Percentiles rank a stretch among this genome's conserved stretches.
Conservation (phyloP, 2,113 vertebrate genomes). For the Myrmecophaga tridactyla region DNA sequence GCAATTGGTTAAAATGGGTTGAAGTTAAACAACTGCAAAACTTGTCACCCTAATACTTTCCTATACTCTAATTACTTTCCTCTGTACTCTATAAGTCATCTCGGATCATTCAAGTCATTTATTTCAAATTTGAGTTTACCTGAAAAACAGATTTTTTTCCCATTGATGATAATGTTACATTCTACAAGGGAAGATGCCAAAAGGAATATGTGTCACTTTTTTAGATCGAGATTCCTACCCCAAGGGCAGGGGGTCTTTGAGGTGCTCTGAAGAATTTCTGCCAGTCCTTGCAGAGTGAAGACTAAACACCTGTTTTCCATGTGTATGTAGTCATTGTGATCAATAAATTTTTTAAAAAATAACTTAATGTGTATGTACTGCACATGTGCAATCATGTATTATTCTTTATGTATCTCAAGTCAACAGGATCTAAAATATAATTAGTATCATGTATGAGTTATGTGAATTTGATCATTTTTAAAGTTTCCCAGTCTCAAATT, state of each 20-base stretch:
- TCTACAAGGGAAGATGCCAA: neutral
- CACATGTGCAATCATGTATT: neutral
- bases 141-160: neutral
- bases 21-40: neutral
- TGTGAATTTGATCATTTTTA: neutral
- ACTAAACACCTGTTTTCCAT: neutral
- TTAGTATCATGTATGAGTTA: neutral
- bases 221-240: neutral
- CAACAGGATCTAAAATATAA: neutral
- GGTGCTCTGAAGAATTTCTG: neutral
- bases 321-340: neutral
- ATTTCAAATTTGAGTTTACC: conserved; percentile 19
- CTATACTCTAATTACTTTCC: neutral
- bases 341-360: neutral
- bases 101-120: neutral
- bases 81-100: neutral
- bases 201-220: neutral
- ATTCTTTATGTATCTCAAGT: neutral
- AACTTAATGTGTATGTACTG: neutral
- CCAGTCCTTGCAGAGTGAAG: neutral
- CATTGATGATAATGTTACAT: neutral
- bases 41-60: neutral
- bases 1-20: neutral
- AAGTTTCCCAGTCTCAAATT: neutral
- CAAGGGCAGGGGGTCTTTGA: neutral